phyloP scores from a whole-genome alignment of 2,888 invertebrate genomes.

The Periphyllus acericola region DNA sequence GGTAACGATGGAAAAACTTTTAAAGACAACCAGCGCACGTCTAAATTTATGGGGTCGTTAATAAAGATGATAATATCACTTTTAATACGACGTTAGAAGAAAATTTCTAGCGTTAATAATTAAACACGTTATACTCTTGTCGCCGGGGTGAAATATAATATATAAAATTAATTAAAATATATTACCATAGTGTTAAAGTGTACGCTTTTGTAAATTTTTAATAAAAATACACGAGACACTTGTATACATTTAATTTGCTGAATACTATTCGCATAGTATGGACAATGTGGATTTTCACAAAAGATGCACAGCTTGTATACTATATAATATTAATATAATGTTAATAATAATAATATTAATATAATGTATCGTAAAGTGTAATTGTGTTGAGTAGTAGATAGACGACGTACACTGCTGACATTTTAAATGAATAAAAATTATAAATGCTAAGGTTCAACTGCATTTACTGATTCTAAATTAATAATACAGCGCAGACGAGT shows the following conservation, averaged over 20 bases:
- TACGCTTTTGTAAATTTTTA: not conserved
- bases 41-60: conserved; percentile 37
- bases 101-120: conserved; percentile 34
- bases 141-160: not conserved
- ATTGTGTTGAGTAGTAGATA: too few relatives aligned
- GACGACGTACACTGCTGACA: too few relatives aligned
- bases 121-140: not conserved
- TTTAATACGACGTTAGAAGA: conserved; percentile 5
- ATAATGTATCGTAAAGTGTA: too few relatives aligned
- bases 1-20: conserved; percentile 12
- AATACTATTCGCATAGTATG: too few relatives aligned
- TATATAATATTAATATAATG: too few relatives aligned
- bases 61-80: conserved; percentile 32
- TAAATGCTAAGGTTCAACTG: too few relatives aligned
- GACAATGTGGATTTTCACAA: not conserved
- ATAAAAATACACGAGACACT: not conserved
- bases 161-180: not conserved
- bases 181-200: not conserved
- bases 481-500: too few relatives aligned
- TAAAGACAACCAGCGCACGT: not conserved
- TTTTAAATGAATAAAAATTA: too few relatives aligned
- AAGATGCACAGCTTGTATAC: too few relatives aligned
- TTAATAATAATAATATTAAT: too few relatives aligned
- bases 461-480: too few relatives aligned
- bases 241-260: not conserved